phyloP scores from a whole-genome alignment of 2,888 invertebrate species.

The Polietes domitor region DNA sequence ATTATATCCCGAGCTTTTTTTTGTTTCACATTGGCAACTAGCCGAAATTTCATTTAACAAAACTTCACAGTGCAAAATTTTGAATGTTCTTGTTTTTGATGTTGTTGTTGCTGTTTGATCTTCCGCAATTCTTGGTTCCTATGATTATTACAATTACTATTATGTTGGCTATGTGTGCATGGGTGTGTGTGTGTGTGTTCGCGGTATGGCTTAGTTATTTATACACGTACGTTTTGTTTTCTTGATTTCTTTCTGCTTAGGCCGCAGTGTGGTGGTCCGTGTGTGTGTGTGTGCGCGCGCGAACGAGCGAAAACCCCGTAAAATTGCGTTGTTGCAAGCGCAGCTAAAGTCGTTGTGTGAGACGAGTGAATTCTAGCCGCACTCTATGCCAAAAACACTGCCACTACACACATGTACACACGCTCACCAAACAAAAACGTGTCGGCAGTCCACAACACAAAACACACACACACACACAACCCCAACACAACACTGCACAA shows the following conservation, averaged over 20 bases:
- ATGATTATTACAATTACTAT: slow-evolving; percentile 20
- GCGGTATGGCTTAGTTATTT: slow-evolving; percentile 28
- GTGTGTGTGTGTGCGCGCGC: slow-evolving; percentile 49
- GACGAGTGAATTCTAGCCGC: slow-evolving; percentile 65
- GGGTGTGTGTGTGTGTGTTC: too few relatives aligned
- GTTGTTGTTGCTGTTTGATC: neutral
- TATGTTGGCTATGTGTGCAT: neutral
- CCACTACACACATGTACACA: slow-evolving; percentile 13
- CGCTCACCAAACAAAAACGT: neutral
- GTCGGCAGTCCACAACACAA: neutral
- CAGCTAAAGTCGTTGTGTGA: slow-evolving; percentile 67
- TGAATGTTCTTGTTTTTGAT: too few relatives aligned
- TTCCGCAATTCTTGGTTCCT: slow-evolving; percentile 18
- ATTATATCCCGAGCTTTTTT: too few relatives aligned
- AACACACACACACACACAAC: slow-evolving; percentile 10
- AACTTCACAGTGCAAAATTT: too few relatives aligned
- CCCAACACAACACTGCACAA: slow-evolving; percentile 27
- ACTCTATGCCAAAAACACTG: slow-evolving; percentile 62
- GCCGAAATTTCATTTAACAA: too few relatives aligned
- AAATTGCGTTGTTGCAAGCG: slow-evolving; percentile 67
- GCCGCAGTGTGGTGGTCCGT: neutral
- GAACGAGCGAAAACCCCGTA: slow-evolving; percentile 54
- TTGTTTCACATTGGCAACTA: too few relatives aligned
- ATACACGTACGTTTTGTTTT: neutral
- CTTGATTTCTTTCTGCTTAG: slow-evolving; percentile 8